Conservation (phyloP, 2,888 invertebrate genomes). For the Matsumyia berberina region DNA sequence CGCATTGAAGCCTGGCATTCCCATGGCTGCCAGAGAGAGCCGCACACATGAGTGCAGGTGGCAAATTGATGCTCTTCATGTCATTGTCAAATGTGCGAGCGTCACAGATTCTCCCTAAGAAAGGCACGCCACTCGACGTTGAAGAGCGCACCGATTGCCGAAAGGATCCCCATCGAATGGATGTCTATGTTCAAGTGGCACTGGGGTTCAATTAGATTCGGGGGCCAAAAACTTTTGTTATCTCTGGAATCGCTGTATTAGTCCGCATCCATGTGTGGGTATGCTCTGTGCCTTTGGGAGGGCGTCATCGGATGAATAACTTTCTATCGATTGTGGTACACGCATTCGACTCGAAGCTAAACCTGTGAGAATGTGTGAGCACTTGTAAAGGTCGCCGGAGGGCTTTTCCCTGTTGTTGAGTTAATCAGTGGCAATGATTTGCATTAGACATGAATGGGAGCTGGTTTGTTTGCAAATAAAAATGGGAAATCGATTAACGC, state of each 20-base stretch:
- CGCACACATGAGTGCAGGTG: constrained; percentile 73
- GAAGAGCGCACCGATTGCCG: constrained; percentile 44
- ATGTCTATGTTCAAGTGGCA: constrained; percentile 51
- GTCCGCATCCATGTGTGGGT: not conserved
- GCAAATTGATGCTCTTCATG: constrained; percentile 74
- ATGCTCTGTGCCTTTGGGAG: not conserved
- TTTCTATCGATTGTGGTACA: constrained; percentile 57
- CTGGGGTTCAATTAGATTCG: constrained; percentile 59
- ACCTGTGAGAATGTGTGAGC: constrained; percentile 10
- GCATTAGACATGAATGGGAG: constrained; percentile 70
- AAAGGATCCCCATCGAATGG: constrained; percentile 33
- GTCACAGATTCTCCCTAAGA: constrained; percentile 33
- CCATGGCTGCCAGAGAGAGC: constrained; percentile 29
- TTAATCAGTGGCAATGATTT: constrained; percentile 74
- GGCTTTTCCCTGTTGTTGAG: constrained; percentile 64
- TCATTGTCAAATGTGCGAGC: constrained; percentile 64
- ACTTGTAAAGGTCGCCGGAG: constrained; percentile 56
- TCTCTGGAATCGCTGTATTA: constrained; percentile 36
- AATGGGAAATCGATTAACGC: constrained; percentile 63
- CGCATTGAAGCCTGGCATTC: constrained; percentile 61
- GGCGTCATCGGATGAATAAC: constrained; percentile 45
- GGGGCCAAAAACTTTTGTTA: constrained; percentile 67
- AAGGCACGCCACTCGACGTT: constrained; percentile 40
- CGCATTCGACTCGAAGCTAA: constrained; percentile 59
- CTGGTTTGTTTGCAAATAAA: constrained; percentile 70